phyloP scores from a whole-genome alignment of 2,797 vertebrate species.

The Loris lydekkerianus region DNA sequence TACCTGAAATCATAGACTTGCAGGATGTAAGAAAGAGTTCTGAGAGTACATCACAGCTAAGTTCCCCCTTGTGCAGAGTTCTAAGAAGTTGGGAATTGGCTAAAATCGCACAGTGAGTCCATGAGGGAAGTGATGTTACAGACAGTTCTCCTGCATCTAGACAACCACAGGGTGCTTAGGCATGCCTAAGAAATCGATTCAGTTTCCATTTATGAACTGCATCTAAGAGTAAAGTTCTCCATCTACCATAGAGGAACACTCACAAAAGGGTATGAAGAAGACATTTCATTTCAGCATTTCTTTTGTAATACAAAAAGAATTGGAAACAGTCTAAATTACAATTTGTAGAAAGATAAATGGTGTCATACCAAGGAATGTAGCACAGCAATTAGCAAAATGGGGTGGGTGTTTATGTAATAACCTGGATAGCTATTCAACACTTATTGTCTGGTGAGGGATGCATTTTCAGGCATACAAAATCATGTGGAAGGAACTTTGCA shows the following conservation, averaged over 20 bases:
- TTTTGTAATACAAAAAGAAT: not conserved
- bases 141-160: not conserved
- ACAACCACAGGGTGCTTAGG: not conserved
- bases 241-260: not conserved
- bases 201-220: not conserved
- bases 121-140: not conserved
- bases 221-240: not conserved
- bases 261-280: not conserved
- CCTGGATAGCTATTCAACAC: not conserved
- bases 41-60: not conserved
- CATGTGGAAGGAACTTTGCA: not conserved
- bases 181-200: not conserved
- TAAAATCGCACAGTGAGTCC: accelerated
- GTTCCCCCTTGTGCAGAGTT: not conserved
- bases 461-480: not conserved
- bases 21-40: not conserved
- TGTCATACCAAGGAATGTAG: not conserved
- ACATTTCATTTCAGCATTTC: not conserved
- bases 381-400: not conserved
- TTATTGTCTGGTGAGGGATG: not conserved
- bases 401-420: not conserved
- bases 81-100: too few species aligned
- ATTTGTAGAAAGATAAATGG: not conserved
- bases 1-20: not conserved
- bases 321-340: not conserved